Conservation (phyloP, 2,797 vertebrate genomes). For the Chaenodraco wilsoni region DNA sequence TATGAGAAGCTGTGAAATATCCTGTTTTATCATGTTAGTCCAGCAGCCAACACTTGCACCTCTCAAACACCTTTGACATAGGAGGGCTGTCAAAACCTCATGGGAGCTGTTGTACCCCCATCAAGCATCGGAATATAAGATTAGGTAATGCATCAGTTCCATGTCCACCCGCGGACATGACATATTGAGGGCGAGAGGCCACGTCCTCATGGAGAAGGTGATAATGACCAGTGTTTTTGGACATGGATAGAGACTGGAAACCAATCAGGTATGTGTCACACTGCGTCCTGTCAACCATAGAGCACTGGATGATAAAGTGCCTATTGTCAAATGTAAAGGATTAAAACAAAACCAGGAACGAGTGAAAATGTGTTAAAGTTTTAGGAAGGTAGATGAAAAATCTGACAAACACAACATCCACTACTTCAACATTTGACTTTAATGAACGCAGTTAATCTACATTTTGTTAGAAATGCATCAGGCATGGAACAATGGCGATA, state of each 20-base stretch:
- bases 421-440: conserved; percentile 6
- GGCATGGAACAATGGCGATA: not conserved
- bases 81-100: conserved; percentile 15
- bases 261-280: conserved; percentile 63
- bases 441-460: conserved; percentile 43
- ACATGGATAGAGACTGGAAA: conserved; percentile 48
- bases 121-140: conserved; percentile 33
- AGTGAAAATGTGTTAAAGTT: conserved; percentile 9
- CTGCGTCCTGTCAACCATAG: conserved; percentile 42
- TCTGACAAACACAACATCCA: conserved; percentile 2
- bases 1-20: not conserved
- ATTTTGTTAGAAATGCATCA: conserved; percentile 31
- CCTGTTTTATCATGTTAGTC: not conserved
- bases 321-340: conserved; percentile 20
- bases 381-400: not conserved
- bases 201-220: conserved; percentile 53
- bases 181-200: conserved; percentile 46
- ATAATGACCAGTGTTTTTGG: conserved; percentile 62
- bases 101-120: conserved; percentile 8
- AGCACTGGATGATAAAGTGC: conserved; percentile 15
- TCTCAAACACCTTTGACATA: conserved; percentile 14
- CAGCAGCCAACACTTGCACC: not conserved
- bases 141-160: conserved; percentile 30
- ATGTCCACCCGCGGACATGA: conserved; percentile 41
- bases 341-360: conserved; percentile 9